Conservation (phyloP, 2,797 vertebrate genomes). For the Natrix natrix region DNA sequence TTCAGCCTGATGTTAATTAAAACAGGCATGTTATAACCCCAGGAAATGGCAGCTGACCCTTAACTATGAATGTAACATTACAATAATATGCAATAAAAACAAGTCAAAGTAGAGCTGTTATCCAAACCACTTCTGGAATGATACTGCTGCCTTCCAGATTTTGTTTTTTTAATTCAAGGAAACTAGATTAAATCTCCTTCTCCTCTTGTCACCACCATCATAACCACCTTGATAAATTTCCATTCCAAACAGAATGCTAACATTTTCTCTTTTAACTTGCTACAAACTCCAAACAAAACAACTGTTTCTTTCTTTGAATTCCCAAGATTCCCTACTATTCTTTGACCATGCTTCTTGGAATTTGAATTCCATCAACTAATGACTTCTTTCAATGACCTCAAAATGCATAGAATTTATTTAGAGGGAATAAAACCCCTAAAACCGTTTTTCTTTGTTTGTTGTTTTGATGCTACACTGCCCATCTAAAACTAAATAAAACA, state of each 20-base stretch:
- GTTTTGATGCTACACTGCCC: not conserved
- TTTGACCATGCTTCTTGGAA: slow-evolving; percentile 8
- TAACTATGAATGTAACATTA: slow-evolving; percentile 76
- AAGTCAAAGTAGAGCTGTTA: slow-evolving; percentile 66
- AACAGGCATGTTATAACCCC: slow-evolving; percentile 81
- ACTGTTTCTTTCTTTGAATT: not conserved
- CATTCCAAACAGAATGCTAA: slow-evolving; percentile 5
- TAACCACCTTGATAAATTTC: not conserved
- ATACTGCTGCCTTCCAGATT: slow-evolving; percentile 65
- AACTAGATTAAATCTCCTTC: slow-evolving; percentile 41
- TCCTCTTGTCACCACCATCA: not conserved
- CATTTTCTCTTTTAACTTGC: not conserved
- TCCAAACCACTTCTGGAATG: slow-evolving; percentile 65
- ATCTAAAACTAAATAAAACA: not conserved
- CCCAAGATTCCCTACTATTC: not conserved
- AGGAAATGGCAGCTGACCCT: slow-evolving; percentile 82
- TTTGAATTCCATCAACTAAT: not conserved
- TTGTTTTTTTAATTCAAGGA: slow-evolving; percentile 25
- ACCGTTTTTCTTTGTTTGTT: not conserved
- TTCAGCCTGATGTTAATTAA: slow-evolving; percentile 80
- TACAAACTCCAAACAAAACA: not conserved
- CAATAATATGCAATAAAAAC: slow-evolving; percentile 78
- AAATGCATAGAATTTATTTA: not conserved
- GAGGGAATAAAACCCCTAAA: not conserved
- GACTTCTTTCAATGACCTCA: not conserved